Evolutionary conservation across 2,113 vertebrate genomes (phyloP), one percentile per base, ranked within the genome.

Genomic region (Eolophus roseicapilla): DNA sequence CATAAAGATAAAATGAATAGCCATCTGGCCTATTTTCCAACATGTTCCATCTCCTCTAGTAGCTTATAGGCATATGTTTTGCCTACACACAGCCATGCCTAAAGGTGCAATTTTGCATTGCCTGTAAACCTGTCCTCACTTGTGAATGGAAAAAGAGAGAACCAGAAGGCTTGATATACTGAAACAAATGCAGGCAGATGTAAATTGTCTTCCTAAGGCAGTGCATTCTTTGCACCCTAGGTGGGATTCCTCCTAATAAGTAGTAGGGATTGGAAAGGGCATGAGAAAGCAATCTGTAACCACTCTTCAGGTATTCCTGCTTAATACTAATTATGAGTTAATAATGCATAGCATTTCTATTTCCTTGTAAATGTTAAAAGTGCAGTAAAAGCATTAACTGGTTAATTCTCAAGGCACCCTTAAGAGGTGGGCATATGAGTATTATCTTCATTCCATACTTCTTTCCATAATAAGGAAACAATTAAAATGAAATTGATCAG

Each of bases 401-500:
- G 81, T 95, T 94, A 90, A 90, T 88, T 86, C 90, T 90, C 75
- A 87, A 77, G 84, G 94, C n/a, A 94, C 52, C 33, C 83, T 89
- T 90, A 60, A 88, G 86, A 92, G 25, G 55, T 91, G 57, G 81
- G 81, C 47, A 73, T 83, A 69, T 33, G 55, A 95, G 59, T 88
- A 80, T 94, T 84, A 37, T 79, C 90, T 87, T 88, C 37, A 29
- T 93, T 96, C 94, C 86, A 95, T 96, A 93, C 84, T 94, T 97
- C 84, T 94, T 95, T 84, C 84, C 71, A 83, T 97, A 97, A 95
- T 96, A 97, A 97, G 97, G 82, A 62, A 97, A 97, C 96, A 97
- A 97, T 98, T 98, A 98, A 97, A 95, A 96, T 79, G 11, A 97
- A 96, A 97, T 96, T 92, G 95, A 97, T 97, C 95, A 92, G 91